Percentiles rank a stretch among this genome's conserved stretches.
Conservation (phyloP, 2,113 vertebrate species). For the Athene noctua region DNA sequence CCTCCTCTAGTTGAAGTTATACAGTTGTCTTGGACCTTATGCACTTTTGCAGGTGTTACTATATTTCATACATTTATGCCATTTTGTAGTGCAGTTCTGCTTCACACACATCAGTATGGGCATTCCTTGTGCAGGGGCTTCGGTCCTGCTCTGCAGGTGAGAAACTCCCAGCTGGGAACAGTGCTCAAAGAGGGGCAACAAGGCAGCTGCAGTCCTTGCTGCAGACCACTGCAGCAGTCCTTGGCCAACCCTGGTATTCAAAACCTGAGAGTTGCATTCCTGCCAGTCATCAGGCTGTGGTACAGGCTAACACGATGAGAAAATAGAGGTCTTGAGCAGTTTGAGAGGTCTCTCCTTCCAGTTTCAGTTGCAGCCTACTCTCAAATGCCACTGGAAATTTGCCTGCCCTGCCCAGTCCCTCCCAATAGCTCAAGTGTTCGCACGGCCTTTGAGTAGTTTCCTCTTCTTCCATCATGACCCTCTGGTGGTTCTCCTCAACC, state of each 20-base stretch:
- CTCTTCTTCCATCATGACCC: neutral
- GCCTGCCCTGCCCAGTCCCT: neutral
- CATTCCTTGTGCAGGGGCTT: neutral
- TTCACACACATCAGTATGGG: fast-evolving
- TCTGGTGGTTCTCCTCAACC: neutral
- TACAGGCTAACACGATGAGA: neutral
- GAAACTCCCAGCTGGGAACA: neutral
- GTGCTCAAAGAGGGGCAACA: neutral
- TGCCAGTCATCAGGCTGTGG: neutral
- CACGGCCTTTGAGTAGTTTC: neutral
- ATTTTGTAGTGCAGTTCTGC: neutral
- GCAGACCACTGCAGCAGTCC: neutral
- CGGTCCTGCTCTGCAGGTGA: neutral
- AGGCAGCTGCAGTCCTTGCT: neutral
- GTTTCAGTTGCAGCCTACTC: neutral
- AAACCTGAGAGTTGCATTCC: neutral
- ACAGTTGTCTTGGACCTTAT: neutral
- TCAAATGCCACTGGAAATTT: neutral
- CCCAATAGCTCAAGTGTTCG: neutral
- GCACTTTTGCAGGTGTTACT: neutral
- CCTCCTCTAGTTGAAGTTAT: neutral
- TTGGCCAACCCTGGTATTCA: neutral
- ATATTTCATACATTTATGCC: neutral
- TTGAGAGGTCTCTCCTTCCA: neutral
- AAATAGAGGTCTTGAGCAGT: neutral